These are phyloP conservation scores for Avahi laniger DNA, from an alignment of 2,797 vertebrate species.

Conservation along the genomic window DNA sequence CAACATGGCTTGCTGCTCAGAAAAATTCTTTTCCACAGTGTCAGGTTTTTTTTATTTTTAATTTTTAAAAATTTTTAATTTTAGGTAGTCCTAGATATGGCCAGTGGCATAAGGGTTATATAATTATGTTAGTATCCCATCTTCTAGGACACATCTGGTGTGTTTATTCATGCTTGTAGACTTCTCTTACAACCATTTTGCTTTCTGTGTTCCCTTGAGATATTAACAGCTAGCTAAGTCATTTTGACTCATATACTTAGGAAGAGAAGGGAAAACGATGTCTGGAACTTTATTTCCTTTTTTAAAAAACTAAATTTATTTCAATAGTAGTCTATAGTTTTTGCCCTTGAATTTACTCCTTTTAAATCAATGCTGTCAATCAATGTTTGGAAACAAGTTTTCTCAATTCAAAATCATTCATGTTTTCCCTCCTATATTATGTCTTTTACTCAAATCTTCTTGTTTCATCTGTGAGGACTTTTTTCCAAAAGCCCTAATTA, in stretches of 20 bases:
- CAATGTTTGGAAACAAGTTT: slow-evolving; percentile 37
- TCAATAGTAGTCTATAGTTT: background rate
- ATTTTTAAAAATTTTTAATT: slow-evolving; percentile 14
- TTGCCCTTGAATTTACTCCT: slow-evolving; percentile 34
- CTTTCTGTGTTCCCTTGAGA: background rate
- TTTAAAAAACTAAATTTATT: background rate
- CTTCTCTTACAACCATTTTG: background rate
- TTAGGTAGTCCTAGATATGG: background rate
- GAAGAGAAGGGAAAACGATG: background rate
- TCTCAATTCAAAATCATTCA: slow-evolving; percentile 31
- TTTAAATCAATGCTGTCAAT: background rate
- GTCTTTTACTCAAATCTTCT: slow-evolving; percentile 27
- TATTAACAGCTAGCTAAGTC: background rate
- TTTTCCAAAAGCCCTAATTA: background rate
- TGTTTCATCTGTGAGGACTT: slow-evolving; percentile 16
- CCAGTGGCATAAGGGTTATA: background rate
- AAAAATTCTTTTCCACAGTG: background rate
- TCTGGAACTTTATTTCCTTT: background rate
- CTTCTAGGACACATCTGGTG: background rate
- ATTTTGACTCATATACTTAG: background rate
- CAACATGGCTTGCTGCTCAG: background rate
- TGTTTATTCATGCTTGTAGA: background rate
- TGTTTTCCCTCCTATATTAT: background rate
- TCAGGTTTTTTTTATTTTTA: background rate
- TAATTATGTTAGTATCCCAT: background rate